Base-by-base conservation (phyloP, 1,140 invertebrate genomes). In the Conopomorpha cramerella region DNA sequence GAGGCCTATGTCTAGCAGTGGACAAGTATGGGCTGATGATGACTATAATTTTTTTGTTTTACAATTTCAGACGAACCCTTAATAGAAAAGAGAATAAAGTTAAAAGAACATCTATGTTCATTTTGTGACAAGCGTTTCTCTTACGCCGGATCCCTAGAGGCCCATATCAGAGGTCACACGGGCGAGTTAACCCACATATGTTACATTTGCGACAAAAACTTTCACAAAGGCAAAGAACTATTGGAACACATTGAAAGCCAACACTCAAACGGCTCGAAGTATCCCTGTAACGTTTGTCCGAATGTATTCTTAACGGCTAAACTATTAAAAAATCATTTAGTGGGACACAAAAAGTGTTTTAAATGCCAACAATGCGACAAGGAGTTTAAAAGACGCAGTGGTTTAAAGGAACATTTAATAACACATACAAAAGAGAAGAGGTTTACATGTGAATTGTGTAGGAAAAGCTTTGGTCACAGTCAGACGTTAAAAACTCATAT, bases 401-500 rank as follows among this genome's bases (percentile, higher is more conserved):
- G 70, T 1, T 39, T 74, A 3, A 71, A 70, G 23, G 70, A 74
- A 41, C 70, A 74, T 26, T 45, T 74, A 41, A 70, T 65, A 43
- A 59, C 39, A 0, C 70, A 74, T 16, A 62, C 66, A 0, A 58
- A 58, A 0, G 81, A 83, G 11, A 62, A 65, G 3, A 76, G 85
- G 10, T 90, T 81, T 48, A 79, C 82, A n/a, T 91, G 89, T 52
- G 60, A 82, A 17, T 77, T 85, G 28, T 91, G 89, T 51, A 81
- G 82, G 7, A 91, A 90, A 51, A 81, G 81, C 2, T 92, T 92
- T 45, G 84, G 87, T 0, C 76, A 90, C 12, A 90, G 90, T 58
- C 88, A 91, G 42, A 82, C 89, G 8, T 71, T 95, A 36, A 82
- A 90, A 53, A 62, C 90, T 29, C 92, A 95, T 62, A 82, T 93